Conservation (phyloP, 2,888 invertebrate species). For the Liodrosophila aerea region DNA sequence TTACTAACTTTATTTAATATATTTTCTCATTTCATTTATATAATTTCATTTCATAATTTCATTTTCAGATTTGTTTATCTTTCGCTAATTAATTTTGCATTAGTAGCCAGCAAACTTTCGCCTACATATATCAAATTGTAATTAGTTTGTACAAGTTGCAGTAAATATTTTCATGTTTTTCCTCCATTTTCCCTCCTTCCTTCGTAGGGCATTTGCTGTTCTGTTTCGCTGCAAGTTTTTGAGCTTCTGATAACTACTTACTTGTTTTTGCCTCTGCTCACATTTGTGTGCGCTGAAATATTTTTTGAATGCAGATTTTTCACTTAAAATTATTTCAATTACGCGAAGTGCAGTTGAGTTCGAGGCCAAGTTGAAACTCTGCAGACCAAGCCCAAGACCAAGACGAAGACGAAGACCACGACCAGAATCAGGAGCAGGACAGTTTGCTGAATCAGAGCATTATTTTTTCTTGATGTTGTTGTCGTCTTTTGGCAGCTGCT, state of each 20-base stretch:
- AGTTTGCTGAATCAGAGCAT: not conserved
- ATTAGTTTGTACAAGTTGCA: too few species aligned
- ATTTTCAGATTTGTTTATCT: too few species aligned
- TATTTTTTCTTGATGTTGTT: slow-evolving; percentile 24
- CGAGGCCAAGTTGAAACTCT: slow-evolving; percentile 3
- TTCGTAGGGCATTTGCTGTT: slow-evolving; percentile 32
- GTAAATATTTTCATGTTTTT: not conserved
- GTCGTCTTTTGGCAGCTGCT: slow-evolving; percentile 58
- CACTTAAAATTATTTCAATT: slow-evolving; percentile 77
- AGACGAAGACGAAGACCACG: slow-evolving; percentile 18
- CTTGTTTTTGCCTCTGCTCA: slow-evolving; percentile 30
- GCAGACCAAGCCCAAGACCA: slow-evolving; percentile 4
- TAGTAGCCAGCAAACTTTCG: too few species aligned
- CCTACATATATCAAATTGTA: too few species aligned
- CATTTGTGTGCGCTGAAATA: slow-evolving; percentile 64
- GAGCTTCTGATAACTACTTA: slow-evolving; percentile 24
- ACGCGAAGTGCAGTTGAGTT: slow-evolving; percentile 63
- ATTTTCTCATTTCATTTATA: too few species aligned
- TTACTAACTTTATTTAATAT: too few species aligned
- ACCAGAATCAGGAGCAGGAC: slow-evolving; percentile 15
- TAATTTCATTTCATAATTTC: too few species aligned
- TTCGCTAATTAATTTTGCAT: too few species aligned
- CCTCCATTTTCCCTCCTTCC: too few species aligned
- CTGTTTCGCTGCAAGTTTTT: not conserved
- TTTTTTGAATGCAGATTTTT: slow-evolving; percentile 77